phyloP scores from a whole-genome alignment of 2,113 vertebrate genomes.

The Callospermophilus lateralis region DNA sequence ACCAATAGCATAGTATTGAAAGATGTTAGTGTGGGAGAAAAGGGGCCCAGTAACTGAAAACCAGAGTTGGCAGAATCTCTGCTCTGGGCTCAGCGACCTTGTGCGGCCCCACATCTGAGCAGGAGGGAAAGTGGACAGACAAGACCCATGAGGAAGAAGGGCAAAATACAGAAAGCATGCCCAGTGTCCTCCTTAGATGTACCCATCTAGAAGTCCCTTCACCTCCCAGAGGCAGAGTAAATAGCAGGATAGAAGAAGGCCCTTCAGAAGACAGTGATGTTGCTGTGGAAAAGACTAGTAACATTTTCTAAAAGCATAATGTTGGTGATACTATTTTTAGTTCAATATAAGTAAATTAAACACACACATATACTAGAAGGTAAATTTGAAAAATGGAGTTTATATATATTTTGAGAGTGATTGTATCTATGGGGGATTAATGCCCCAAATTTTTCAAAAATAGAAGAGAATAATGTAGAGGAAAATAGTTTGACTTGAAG shows the following conservation, averaged over 20 bases:
- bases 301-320: neutral
- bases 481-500: neutral
- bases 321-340: neutral
- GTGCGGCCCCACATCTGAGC: neutral
- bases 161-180: neutral
- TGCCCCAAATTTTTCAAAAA: neutral
- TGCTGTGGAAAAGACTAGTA: neutral
- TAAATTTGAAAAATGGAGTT: conserved; percentile 17
- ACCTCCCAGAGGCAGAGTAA: neutral
- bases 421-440: neutral
- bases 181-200: neutral
- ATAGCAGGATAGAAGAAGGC: neutral
- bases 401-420: neutral
- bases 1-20: neutral
- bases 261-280: neutral
- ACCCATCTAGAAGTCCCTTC: neutral
- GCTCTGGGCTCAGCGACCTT: neutral
- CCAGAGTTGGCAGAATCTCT: neutral
- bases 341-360: neutral
- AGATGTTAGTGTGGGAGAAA: neutral
- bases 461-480: neutral
- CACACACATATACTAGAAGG: neutral
- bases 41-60: neutral
- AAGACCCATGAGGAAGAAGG: neutral
- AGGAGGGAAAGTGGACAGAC: neutral